Evolutionary conservation across 2,888 invertebrate species (phyloP).

Genomic region (Papilio elwesi): DNA sequence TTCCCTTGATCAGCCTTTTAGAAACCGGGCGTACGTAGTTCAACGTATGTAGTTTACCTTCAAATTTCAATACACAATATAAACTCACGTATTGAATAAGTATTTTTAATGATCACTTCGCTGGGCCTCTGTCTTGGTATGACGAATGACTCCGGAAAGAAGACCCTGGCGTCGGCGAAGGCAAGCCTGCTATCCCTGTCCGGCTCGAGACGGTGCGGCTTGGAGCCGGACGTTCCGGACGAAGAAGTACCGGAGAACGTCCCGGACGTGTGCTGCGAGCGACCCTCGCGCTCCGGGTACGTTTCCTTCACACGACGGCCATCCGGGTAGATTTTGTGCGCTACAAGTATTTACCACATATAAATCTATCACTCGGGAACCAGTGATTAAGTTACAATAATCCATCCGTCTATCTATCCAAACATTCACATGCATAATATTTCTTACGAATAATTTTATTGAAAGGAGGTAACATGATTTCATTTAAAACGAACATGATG

Average conservation of each 20-base stretch:
- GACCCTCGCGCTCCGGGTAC: slow-evolving; percentile 66
- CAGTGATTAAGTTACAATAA: too few species aligned
- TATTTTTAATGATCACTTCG: slow-evolving; percentile 68
- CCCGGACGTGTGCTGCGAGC: slow-evolving; percentile 73
- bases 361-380: neutral
- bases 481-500: too few species aligned
- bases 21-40: too few species aligned
- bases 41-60: too few species aligned
- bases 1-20: too few species aligned
- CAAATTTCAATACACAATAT: neutral
- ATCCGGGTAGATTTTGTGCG: slow-evolving; percentile 75
- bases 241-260: slow-evolving; percentile 78
- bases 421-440: too few species aligned
- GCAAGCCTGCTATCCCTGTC: slow-evolving; percentile 67
- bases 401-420: too few species aligned
- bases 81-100: slow-evolving; percentile 76
- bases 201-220: slow-evolving; percentile 66
- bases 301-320: slow-evolving; percentile 67
- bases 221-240: slow-evolving; percentile 79
- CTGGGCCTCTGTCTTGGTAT: slow-evolving; percentile 74
- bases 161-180: slow-evolving; percentile 77
- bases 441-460: too few species aligned
- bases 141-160: slow-evolving; percentile 81
- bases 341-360: slow-evolving; percentile 48
- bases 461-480: too few species aligned